Base-by-base conservation (phyloP, 2,888 invertebrate species). In the Julus scandinavius region DNA sequence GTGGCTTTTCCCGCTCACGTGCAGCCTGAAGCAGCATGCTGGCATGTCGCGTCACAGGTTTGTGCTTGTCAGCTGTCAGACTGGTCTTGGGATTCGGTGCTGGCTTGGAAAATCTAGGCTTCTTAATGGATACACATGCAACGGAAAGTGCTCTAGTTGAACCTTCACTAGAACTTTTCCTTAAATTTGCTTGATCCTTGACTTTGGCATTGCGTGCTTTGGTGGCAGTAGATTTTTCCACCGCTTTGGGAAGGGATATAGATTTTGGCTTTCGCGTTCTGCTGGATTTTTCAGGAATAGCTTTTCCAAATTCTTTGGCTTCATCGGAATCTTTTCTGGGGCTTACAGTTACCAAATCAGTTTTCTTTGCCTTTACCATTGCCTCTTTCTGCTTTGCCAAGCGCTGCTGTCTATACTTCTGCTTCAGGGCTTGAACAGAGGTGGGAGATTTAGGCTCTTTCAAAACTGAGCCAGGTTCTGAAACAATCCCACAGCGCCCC, bases 321-420 rank as follows among this genome's bases (percentile, higher is more conserved):
- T 84, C 84, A 5, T 1, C 84, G 13, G 38, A 20, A 13, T 84
- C 84, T n/a, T 84, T 84, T 38, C 29, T 84, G 1, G 58, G 58
- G 58, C 17, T 58, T 3, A 3, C 17, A 3, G 84, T 84, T n/a
- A 58, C 20, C n/a, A 13, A n/a, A 13, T 89, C 86, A 38, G 50
- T 87, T 86, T 89, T 89, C 87, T 89, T 89, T 0, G 89, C 87
- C 20, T 87, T 87, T 1, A 83, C 88, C 49, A 89, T n/a, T 4
- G 86, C 88, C 40, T 89, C 87, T 83, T 87, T 90, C 83, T 93
- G 93, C 90, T 94, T 94, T 2, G 94, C 94, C 91, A 94, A 92
- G 90, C 94, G 93, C 91, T 95, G 94, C 89, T 94, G 94, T 90
- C 94, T 94, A 91, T 94, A 94, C 91, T 94, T 94, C 90, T 94